Base-by-base conservation (phyloP, 2,888 invertebrate species). In the Globia sparganii region DNA sequence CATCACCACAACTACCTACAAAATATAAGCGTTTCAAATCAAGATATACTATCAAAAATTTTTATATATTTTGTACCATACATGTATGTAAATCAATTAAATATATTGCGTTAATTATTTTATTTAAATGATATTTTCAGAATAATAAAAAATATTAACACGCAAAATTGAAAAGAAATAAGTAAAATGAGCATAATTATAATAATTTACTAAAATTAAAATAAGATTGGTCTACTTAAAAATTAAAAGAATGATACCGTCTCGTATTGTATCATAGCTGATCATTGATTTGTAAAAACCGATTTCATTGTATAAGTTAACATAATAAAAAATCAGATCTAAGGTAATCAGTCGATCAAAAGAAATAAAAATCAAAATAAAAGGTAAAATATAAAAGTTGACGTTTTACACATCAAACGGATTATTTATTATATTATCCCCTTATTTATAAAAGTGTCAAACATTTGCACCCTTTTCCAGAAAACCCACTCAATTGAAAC, bases 201-300 rank as follows among this genome's bases (percentile, higher is more conserved):
- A 82, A 69, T 71, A 69, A 73, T 64, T 77, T 40, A 75, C 68
- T 79, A 59, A 75, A 75, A 3, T 71, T 64, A 58, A 65, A 74
- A 67, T 66, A 77, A 78, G 82, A 90, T 88, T 90, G 85, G 76
- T 64, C 90, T 90, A 90, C 90, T 90, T 90, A 90, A 69, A 83
- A 75, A 65, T 65, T 88, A 88, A 46, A 81, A 78, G 11, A 65
- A 59, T 67, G 15, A 74, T 68, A 65, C 34, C 28, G 28, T 49
- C 61, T 49, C 34, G 34, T 34, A 34, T 34, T 62, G 40, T 67
- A 82, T 46, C 25, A 43, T 56, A 46, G 4, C 9, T 61, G 40
- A 56, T 61, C 21, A 40, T 43, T 43, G 13, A 58, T 72, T 59
- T 73, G 28, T 69, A 59, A 61, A 70, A 72, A 67, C 6, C 13